Evolutionary conservation across 2,797 vertebrate genomes (phyloP).

Genomic region (Macropus fuliginosus): DNA sequence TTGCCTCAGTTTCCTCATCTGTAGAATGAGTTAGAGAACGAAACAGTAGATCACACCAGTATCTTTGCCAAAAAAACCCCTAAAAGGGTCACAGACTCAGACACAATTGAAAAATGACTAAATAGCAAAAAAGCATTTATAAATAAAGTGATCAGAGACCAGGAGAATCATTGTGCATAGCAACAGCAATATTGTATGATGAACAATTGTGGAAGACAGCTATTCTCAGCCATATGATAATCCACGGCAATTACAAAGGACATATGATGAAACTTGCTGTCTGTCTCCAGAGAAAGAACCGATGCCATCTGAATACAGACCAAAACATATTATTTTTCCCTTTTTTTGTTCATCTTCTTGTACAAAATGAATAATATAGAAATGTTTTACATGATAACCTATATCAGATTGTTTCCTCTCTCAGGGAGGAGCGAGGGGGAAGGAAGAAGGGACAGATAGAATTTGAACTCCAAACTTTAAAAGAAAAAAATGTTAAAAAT

Average conservation of each 20-base stretch:
- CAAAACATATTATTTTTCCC: neutral
- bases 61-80: neutral
- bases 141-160: neutral
- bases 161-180: neutral
- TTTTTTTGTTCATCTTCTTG: neutral
- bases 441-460: neutral
- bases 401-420: neutral
- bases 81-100: neutral
- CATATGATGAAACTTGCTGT: neutral
- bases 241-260: neutral
- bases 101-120: neutral
- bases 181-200: too few relatives aligned
- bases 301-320: neutral
- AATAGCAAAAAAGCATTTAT: neutral
- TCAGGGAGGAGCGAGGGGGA: neutral
- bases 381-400: neutral
- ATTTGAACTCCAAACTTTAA: neutral
- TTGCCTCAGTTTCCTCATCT: neutral
- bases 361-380: neutral
- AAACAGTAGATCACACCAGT: too few relatives aligned
- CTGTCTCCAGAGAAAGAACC: neutral
- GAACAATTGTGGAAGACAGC: neutral
- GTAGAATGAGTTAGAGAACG: slow-evolving; percentile 8
- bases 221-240: neutral
- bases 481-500: neutral